phyloP scores from a whole-genome alignment of 1,140 invertebrate genomes.

The Elymnias hypermnestra region DNA sequence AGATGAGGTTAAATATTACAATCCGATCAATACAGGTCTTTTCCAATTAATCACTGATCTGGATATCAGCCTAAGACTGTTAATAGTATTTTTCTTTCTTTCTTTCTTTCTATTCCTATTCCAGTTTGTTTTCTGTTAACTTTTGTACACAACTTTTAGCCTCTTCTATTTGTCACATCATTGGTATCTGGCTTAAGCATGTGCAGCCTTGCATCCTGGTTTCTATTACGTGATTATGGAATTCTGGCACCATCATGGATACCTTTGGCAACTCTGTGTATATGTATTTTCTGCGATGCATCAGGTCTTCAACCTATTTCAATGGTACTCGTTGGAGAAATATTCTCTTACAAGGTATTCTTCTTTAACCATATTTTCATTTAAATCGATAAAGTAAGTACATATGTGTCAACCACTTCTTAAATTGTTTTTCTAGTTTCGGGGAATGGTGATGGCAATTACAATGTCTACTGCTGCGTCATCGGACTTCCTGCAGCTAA shows the following conservation, averaged over 20 bases:
- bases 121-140: no score
- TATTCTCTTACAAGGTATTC: constrained; percentile 29
- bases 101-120: no score
- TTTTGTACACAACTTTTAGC: no score
- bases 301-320: constrained; percentile 27
- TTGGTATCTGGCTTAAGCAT: constrained; percentile 28
- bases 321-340: constrained; percentile 24
- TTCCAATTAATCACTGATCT: no score
- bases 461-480: constrained; percentile 43
- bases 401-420: no score
- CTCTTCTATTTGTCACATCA: constrained; percentile 22
- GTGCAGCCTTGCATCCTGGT: constrained; percentile 27
- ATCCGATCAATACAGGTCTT: no score
- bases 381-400: no score
- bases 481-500: constrained; percentile 44
- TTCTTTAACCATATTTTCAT: no score
- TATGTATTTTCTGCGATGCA: constrained; percentile 31
- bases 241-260: constrained; percentile 19
- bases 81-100: not conserved
- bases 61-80: not conserved
- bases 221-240: constrained; percentile 16
- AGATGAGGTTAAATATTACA: no score
- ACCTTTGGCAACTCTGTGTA: constrained; percentile 26
- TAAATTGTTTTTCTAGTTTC: constrained; percentile 63
- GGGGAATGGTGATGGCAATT: constrained; percentile 49